Evolutionary conservation across 2,113 vertebrate species (phyloP).

Genomic region (Chionis minor): DNA sequence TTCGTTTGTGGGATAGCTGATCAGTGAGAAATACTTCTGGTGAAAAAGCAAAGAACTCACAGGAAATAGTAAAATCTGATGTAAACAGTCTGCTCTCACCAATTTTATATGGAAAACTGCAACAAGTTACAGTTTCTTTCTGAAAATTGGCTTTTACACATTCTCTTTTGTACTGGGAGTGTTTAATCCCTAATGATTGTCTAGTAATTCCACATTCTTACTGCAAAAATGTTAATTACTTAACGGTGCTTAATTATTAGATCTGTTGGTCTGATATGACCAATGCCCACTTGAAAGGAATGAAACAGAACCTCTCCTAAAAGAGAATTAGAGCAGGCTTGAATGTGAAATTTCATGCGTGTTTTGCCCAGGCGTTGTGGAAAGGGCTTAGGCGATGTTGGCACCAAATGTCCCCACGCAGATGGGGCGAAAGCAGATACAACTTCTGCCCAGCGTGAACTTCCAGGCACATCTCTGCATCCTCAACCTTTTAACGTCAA

Average conservation of each 20-base stretch:
- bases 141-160: background rate
- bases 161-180: background rate
- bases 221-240: background rate
- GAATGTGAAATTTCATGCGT: rapidly evolving
- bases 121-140: background rate
- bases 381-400: rapidly evolving
- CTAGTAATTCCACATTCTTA: background rate
- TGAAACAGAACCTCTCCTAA: background rate
- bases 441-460: background rate
- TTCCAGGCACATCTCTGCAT: no score
- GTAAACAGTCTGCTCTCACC: background rate
- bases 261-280: background rate
- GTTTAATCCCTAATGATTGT: background rate
- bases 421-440: rapidly evolving
- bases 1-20: background rate
- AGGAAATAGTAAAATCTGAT: background rate
- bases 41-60: background rate
- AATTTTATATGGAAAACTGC: background rate
- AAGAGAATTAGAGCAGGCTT: background rate
- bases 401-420: rapidly evolving
- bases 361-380: background rate
- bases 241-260: background rate
- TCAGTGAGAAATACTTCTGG: background rate
- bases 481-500: background rate
- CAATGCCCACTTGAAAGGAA: background rate